Conservation (phyloP, 2,113 vertebrate species). For the Tricholaema leucomelas region DNA sequence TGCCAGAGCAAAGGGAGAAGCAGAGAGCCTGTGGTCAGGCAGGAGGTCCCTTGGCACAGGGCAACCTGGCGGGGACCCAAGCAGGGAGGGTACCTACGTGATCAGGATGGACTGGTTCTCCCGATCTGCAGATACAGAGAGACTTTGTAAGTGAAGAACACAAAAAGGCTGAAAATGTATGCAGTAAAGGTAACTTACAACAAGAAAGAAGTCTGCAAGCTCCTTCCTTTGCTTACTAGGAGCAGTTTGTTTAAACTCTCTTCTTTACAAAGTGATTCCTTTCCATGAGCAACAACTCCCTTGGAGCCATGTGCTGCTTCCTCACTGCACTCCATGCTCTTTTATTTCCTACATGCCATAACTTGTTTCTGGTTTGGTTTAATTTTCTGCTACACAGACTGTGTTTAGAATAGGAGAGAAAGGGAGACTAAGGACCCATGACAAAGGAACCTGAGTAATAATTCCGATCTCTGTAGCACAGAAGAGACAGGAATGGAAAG, state of each 20-base stretch:
- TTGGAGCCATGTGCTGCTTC: not conserved
- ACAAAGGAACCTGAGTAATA: not conserved
- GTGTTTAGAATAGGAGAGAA: not conserved
- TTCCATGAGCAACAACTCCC: not conserved
- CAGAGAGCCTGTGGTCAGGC: too few relatives aligned
- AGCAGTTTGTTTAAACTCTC: not conserved
- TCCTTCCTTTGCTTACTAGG: not conserved
- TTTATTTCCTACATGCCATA: not conserved
- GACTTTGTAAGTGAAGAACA: not conserved
- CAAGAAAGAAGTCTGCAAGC: not conserved
- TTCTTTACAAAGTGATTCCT: not conserved
- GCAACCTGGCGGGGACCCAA: too few relatives aligned
- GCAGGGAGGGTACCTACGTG: not conserved
- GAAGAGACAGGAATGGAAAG: not conserved
- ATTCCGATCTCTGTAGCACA: not conserved
- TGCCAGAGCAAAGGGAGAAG: too few relatives aligned
- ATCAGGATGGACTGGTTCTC: constrained; percentile 9
- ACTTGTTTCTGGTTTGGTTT: not conserved
- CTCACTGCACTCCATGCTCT: not conserved
- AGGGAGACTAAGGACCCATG: not conserved
- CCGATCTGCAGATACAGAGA: not conserved
- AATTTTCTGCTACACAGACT: not conserved
- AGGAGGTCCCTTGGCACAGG: too few relatives aligned
- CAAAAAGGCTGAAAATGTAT: not conserved
- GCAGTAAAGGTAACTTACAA: not conserved